Percentiles rank a stretch among this genome's conserved stretches.
phyloP scores from a whole-genome alignment of 1,140 invertebrate genomes.

The Manduca sexta region DNA sequence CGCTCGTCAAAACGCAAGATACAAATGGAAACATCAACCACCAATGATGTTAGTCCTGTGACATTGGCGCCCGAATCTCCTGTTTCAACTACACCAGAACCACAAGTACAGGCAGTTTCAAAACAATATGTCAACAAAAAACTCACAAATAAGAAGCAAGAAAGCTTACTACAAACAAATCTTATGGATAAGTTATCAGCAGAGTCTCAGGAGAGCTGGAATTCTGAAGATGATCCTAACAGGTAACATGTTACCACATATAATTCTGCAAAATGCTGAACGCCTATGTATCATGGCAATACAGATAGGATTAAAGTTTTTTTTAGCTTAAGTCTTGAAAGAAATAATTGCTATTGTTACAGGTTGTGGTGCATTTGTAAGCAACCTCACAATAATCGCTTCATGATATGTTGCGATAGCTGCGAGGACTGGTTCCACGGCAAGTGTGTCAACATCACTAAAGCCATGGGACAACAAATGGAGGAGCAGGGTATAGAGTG shows the following conservation, averaged over 20 bases:
- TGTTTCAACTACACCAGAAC: conserved; percentile 26
- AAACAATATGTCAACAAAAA: conserved; percentile 61
- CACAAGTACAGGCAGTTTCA: conserved; percentile 33
- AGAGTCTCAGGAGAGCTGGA: conserved; percentile 79
- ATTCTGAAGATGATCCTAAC: conserved; percentile 94
- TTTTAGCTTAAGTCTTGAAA: no score
- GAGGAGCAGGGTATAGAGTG: conserved; percentile 92
- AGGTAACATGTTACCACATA: conserved; percentile 61
- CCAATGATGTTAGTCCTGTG: conserved; percentile 1
- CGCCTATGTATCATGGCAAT: no score
- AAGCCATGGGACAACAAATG: conserved; percentile 92
- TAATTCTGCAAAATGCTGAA: no score
- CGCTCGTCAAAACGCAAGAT: conserved; percentile 48
- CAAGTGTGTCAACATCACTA: conserved; percentile 94
- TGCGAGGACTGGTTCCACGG: conserved; percentile 99
- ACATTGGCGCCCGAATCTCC: conserved; percentile 9
- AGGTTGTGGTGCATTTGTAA: conserved; percentile 95
- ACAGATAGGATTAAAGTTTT: no score
- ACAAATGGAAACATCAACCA: conserved; percentile 27
- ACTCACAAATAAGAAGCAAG: conserved; percentile 43
- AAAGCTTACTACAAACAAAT: conserved; percentile 23
- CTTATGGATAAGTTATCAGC: conserved; percentile 71
- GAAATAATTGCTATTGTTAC: no score
- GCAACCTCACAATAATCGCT: conserved; percentile 95
- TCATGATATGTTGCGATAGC: conserved; percentile 98